Conservation (phyloP, 2,888 invertebrate species). For the Lasioglossum morio region DNA sequence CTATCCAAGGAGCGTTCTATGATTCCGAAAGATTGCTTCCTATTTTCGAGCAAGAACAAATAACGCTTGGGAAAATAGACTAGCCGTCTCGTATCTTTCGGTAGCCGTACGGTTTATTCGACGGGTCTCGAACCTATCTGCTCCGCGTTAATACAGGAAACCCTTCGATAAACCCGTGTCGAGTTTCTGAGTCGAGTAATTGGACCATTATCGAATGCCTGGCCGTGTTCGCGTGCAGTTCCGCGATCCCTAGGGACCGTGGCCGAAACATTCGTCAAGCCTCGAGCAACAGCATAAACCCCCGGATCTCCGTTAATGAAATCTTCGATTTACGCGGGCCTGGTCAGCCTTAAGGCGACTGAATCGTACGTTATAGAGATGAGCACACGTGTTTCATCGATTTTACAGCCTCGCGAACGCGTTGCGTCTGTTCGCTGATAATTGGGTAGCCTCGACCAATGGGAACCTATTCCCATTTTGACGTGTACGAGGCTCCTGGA, state of each 20-base stretch:
- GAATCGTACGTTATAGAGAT: slow-evolving; percentile 14
- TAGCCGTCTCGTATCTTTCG: not conserved
- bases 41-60: not conserved
- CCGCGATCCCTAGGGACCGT: not conserved
- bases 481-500: not conserved
- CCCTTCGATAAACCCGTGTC: slow-evolving; percentile 9
- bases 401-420: not conserved
- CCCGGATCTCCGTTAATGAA: slow-evolving; percentile 20
- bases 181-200: slow-evolving; percentile 21
- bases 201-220: slow-evolving; percentile 23
- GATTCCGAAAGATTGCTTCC: not conserved
- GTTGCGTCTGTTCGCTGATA: not conserved
- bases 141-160: not conserved
- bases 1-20: not conserved
- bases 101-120: not conserved
- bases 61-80: not conserved
- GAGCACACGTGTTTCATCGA: slow-evolving; percentile 19
- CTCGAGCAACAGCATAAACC: slow-evolving; percentile 8
- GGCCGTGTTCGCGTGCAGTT: not conserved
- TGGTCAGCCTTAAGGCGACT: not conserved
- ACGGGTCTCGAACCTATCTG: not conserved
- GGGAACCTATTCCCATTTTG: not conserved
- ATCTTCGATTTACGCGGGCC: slow-evolving; percentile 20
- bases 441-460: not conserved
- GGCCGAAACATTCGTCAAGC: not conserved